These are phyloP conservation scores for Drosophila fuyamai DNA, from an alignment of 1,140 invertebrate species.

Conservation along the genomic window DNA sequence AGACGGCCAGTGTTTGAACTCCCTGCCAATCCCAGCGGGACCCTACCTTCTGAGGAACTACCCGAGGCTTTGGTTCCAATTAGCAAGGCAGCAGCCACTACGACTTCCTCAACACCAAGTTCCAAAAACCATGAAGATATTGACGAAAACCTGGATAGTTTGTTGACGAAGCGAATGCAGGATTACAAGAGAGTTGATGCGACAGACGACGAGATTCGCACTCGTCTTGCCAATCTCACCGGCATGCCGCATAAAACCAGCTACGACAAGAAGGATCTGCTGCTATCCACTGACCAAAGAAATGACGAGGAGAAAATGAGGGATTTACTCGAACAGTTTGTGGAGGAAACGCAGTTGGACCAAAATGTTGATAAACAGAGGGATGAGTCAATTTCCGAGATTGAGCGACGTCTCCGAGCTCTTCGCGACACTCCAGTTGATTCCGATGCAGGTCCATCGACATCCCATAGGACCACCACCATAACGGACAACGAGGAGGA, in stretches of 20 bases:
- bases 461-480: constrained; percentile 67
- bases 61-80: constrained; percentile 69
- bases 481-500: constrained; percentile 80
- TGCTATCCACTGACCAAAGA: constrained; percentile 84
- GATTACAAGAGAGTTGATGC: constrained; percentile 85
- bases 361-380: constrained; percentile 82
- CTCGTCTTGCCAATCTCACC: constrained; percentile 86
- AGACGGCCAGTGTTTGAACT: too few relatives aligned
- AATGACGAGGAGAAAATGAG: constrained; percentile 88
- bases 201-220: constrained; percentile 85
- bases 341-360: constrained; percentile 86
- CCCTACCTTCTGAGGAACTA: constrained; percentile 56
- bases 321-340: constrained; percentile 87
- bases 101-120: neutral
- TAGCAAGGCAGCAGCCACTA: constrained; percentile 41
- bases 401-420: constrained; percentile 85
- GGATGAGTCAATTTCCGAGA: constrained; percentile 85
- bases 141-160: constrained; percentile 82
- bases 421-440: constrained; percentile 78
- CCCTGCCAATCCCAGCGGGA: constrained; percentile 31
- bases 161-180: constrained; percentile 87
- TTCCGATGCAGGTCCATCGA: neutral
- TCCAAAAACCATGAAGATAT: constrained; percentile 58
- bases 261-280: constrained; percentile 73
- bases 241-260: constrained; percentile 84